phyloP scores from a whole-genome alignment of 2,113 vertebrate species.

The Caloenas nicobarica region DNA sequence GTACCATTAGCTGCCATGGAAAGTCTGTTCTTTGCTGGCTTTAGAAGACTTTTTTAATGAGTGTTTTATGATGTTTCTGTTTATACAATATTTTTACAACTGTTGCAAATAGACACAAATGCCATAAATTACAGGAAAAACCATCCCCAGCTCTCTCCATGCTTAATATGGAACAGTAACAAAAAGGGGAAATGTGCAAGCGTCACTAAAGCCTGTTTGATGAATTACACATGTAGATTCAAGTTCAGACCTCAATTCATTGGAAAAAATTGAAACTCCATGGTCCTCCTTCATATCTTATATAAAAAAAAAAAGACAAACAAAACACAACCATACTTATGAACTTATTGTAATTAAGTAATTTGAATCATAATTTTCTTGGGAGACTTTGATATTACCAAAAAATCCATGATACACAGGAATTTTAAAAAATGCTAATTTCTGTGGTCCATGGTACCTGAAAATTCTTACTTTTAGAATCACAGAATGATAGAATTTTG shows the following conservation, averaged over 20 bases:
- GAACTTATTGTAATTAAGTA: neutral
- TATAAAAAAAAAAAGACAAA: neutral
- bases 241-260: slow-evolving; percentile 9
- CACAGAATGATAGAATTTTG: too few species aligned
- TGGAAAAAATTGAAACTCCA: neutral
- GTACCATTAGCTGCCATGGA: slow-evolving; percentile 44
- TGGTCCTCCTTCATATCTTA: neutral
- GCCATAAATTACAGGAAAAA: slow-evolving; percentile 67
- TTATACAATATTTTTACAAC: slow-evolving; percentile 74
- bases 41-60: slow-evolving; percentile 51
- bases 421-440: neutral
- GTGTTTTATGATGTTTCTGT: slow-evolving; percentile 73
- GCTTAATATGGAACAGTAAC: slow-evolving; percentile 72
- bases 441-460: neutral
- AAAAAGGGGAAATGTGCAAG: slow-evolving; percentile 66
- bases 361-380: neutral
- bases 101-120: slow-evolving; percentile 74
- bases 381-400: neutral
- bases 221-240: slow-evolving; percentile 65
- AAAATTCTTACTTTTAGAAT: neutral
- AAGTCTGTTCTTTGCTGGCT: slow-evolving; percentile 61
- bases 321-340: neutral
- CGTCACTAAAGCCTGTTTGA: slow-evolving; percentile 48
- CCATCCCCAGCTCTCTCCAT: slow-evolving; percentile 41
- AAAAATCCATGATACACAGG: rapidly evolving